These are phyloP conservation scores for Pyralis farinalis DNA, from an alignment of 2,888 invertebrate species.

Conservation along the genomic window DNA sequence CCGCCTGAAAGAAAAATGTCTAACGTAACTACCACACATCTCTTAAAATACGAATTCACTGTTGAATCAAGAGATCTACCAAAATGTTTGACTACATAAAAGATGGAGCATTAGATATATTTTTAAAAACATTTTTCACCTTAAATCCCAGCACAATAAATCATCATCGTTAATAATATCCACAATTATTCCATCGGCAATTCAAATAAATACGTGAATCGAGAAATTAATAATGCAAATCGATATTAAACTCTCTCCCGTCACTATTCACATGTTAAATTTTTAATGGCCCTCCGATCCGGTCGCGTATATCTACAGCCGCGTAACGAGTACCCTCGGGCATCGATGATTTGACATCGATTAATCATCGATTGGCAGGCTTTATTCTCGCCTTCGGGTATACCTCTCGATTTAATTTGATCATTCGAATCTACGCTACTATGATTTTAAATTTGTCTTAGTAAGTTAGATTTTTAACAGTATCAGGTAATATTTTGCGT, in stretches of 20 bases:
- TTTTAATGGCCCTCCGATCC: conserved; percentile 9
- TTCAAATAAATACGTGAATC: not conserved
- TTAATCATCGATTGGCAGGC: conserved; percentile 2
- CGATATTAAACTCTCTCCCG: conserved; percentile 8
- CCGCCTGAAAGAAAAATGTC: too few relatives aligned
- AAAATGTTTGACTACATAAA: too few relatives aligned
- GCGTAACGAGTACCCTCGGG: conserved; percentile 5
- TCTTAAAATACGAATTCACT: too few relatives aligned
- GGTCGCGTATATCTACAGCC: not conserved
- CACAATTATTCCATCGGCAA: not conserved
- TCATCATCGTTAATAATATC: not conserved
- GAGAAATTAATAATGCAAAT: conserved; percentile 9
- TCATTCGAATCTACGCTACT: too few relatives aligned
- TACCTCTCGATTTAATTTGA: conserved; percentile 6
- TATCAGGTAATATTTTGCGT: too few relatives aligned
- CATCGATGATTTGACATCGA: conserved; percentile 6
- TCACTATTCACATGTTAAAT: conserved; percentile 9
- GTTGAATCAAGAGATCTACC: too few relatives aligned
- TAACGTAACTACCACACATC: too few relatives aligned
- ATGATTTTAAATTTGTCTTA: too few relatives aligned
- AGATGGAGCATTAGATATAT: too few relatives aligned
- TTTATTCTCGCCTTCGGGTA: conserved; percentile 7
- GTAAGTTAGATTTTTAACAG: too few relatives aligned
- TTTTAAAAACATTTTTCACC: too few relatives aligned
- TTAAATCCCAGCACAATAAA: not conserved